Evolutionary conservation across 2,797 vertebrate genomes (phyloP), one percentile per base, ranked within the genome.

Genomic region (Menidia menidia): DNA sequence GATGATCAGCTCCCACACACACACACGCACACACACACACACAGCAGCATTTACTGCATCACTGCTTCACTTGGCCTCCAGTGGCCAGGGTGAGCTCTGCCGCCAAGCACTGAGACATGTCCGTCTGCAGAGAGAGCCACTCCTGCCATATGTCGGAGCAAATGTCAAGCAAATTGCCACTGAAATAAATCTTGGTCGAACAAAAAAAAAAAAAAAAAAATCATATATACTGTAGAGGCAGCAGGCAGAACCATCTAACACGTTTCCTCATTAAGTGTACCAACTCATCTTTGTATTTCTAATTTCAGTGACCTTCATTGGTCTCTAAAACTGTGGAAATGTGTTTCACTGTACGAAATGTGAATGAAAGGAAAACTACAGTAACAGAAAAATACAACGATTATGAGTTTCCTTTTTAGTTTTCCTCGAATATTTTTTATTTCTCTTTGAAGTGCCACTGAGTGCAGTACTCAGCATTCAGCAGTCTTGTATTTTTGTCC

Each of bases 51-150:
- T 91, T 87, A 88, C 85, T 76, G 87, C 87, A 83, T 91, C 87
- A 74, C 84, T 89, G 88, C 88, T 69, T 89, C 52, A 7, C 81
- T 88, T 85, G 77, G 87, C 87, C 88, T 91, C 87, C 77, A 82
- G 85, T 84, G 84, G 78, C 83, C 68, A 56, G 75, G 87, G 79
- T 77, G 84, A 90, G 83, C 83, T 76, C 75, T 62, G 75, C 67
- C 72, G 79, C 68, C 57, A 73, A 83, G 77, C 77, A 81, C 43
- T 68, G 77, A 77, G 85, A 89, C 83, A 48, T 64, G 71, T 75
- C 81, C 13, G 19, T 71, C 82, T 48, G 54, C 57, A 82, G 64
- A 85, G 48, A 50, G 56, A 25, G 59, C 43, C 47, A 42, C 47
- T 68, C n/a, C 4, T 55, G 33, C 41, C 59, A 13, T 59, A 67